phyloP scores from a whole-genome alignment of 2,797 vertebrate genomes.

The Emydoidea blandingii region DNA sequence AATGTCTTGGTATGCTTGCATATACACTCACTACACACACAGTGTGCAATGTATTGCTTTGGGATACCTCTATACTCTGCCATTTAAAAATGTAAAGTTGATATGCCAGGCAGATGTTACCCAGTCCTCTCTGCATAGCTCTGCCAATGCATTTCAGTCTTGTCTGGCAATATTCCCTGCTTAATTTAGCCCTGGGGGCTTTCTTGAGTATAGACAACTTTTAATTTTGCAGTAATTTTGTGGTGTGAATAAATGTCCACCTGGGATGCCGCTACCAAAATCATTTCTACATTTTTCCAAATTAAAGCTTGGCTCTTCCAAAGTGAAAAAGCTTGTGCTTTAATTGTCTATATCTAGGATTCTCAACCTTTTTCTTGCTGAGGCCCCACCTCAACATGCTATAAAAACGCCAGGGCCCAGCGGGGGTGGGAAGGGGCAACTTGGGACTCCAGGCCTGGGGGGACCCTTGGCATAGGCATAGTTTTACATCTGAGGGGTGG shows the following conservation, averaged over 20 bases:
- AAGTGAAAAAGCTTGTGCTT: not conserved
- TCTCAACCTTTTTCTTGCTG: too few species aligned
- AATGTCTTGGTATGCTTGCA: constrained; percentile 22
- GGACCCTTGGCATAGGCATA: too few species aligned
- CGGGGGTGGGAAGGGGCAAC: too few species aligned
- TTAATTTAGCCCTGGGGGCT: constrained; percentile 2
- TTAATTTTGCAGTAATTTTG: constrained; percentile 41
- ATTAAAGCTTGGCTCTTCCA: not conserved
- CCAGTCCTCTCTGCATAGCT: constrained; percentile 43
- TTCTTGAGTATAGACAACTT: constrained; percentile 15
- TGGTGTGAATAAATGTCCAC: not conserved
- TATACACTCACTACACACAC: not conserved
- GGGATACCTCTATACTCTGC: constrained; percentile 15
- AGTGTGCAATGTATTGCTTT: constrained; percentile 35
- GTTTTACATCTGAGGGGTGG: too few species aligned
- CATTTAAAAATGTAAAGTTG: constrained; percentile 30
- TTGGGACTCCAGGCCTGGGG: too few species aligned
- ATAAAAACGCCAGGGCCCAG: too few species aligned
- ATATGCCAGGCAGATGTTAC: constrained; percentile 51
- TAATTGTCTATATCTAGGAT: not conserved
- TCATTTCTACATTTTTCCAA: not conserved
- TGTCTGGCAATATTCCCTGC: constrained; percentile 13
- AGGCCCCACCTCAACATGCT: too few species aligned
- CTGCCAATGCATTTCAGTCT: not conserved
- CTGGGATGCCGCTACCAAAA: not conserved